phyloP scores from a whole-genome alignment of 2,797 vertebrate genomes.

The Sebastes iracundus region DNA sequence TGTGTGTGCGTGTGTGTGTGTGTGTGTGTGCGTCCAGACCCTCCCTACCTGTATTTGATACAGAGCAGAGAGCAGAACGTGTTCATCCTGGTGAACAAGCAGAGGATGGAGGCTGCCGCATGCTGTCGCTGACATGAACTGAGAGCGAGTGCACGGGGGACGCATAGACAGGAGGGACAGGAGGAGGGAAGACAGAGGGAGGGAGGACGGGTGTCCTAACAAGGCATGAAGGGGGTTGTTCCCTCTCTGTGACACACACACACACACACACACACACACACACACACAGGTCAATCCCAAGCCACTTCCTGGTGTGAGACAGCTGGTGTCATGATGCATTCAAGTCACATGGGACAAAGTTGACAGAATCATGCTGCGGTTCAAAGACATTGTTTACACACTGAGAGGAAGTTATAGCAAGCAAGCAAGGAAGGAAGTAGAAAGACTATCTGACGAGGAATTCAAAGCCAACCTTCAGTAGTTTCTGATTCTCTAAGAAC shows the following conservation, averaged over 20 bases:
- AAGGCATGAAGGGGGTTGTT: conserved; percentile 34
- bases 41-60: conserved; percentile 94
- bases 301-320: conserved; percentile 38
- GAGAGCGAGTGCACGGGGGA: neutral
- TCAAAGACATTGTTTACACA: neutral
- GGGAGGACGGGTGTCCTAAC: conserved; percentile 78
- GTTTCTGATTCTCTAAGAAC: neutral
- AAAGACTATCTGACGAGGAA: neutral
- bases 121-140: conserved; percentile 79
- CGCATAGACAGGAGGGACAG: neutral
- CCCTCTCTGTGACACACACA: neutral
- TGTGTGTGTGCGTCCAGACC: conserved; percentile 15
- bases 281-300: conserved; percentile 6
- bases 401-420: neutral
- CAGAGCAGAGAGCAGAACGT: conserved; percentile 93
- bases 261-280: conserved; percentile 4
- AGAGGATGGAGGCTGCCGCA: conserved; percentile 75
- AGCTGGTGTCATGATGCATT: conserved; percentile 40
- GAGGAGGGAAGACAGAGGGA: neutral
- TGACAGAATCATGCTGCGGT: neutral
- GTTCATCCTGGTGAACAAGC: conserved; percentile 89
- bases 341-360: neutral
- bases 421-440: neutral
- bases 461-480: neutral
- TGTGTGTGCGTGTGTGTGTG: conserved; percentile 1